Base-by-base conservation (phyloP, 1,140 invertebrate genomes). In the Drosophila sproati region DNA sequence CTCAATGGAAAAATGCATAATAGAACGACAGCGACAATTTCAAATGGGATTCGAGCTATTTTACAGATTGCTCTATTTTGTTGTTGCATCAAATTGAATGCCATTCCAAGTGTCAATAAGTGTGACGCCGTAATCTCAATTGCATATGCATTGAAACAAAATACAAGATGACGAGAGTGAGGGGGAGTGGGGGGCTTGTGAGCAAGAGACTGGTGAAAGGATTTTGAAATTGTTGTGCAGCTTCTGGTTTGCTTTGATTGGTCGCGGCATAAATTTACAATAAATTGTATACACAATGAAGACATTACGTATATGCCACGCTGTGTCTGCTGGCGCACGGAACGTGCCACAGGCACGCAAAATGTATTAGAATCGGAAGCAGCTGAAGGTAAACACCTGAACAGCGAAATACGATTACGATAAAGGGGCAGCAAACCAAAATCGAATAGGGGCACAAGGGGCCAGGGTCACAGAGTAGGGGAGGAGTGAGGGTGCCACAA, bases 291-390 rank as follows among this genome's bases (percentile, higher is more conserved):
- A 55, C 71, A 73, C 71, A 87, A 87, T 82, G 56, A 82, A 87
- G 83, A 83, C 77, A 88, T 87, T 82, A 87, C 85, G 77, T 88
- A 88, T 89, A 88, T 77, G 85, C 71, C 73, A 81, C 80, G 37
- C 56, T 57, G 52, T 52, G 70, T 61, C 37, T 28, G 20, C 35
- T 39, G 20, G 29, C 39, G 35, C 52, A 43, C 32, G 43, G 54
- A 78, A 83, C 81, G 72, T 72, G 77, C 81, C 63, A 55, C 55
- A 45, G 61, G 68, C 69, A 54, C 59, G 77, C 66, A 70, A 83
- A 89, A 85, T 85, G 77, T 88, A 88, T 88, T 88, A 83, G 83
- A 89, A 88, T 80, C 83, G 82, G 83, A 88, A 87, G 70, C 83
- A 87, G 79, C 82, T 87, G 78, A 80, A 83, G 77, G 85, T 73